A percentile compares a stretch with the other conserved stretches of the same genome.
Evolutionary conservation across 2,797 vertebrate genomes (phyloP).

Genomic region (Sciurus vulgaris): DNA sequence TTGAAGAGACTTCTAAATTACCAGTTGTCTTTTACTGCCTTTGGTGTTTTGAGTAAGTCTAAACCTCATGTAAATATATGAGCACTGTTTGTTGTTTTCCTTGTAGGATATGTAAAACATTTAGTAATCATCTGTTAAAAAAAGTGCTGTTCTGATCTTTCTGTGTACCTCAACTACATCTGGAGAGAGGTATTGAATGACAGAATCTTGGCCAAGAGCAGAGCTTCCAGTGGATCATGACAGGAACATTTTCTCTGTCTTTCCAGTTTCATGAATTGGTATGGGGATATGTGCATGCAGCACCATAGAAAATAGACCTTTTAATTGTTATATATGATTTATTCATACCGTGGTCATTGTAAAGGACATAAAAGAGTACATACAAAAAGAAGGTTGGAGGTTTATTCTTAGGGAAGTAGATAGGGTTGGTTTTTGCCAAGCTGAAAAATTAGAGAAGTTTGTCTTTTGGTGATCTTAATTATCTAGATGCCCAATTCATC

Average conservation of each 20-base stretch:
- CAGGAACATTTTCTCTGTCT: not conserved
- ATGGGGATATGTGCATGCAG: not conserved
- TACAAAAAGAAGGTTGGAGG: not conserved
- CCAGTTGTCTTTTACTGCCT: not conserved
- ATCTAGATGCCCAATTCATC: not conserved
- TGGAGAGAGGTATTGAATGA: not conserved
- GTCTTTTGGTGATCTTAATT: not conserved
- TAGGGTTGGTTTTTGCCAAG: not conserved
- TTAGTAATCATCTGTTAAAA: not conserved
- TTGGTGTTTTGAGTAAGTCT: not conserved
- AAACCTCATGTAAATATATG: conserved; percentile 28
- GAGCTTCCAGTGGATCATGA: not conserved
- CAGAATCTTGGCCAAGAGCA: not conserved
- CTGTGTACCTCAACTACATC: not conserved
- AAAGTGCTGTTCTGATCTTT: not conserved
- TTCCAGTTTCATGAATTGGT: not conserved
- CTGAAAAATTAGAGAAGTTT: not conserved
- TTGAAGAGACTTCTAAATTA: not conserved
- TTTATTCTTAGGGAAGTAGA: not conserved
- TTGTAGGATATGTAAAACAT: not conserved
- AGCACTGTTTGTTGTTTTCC: not conserved
- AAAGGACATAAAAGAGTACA: not conserved
- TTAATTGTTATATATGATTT: not conserved
- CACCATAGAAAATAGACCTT: not conserved
- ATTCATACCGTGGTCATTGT: not conserved